Base-by-base conservation (phyloP, 2,797 vertebrate species). In the Emys orbicularis region DNA sequence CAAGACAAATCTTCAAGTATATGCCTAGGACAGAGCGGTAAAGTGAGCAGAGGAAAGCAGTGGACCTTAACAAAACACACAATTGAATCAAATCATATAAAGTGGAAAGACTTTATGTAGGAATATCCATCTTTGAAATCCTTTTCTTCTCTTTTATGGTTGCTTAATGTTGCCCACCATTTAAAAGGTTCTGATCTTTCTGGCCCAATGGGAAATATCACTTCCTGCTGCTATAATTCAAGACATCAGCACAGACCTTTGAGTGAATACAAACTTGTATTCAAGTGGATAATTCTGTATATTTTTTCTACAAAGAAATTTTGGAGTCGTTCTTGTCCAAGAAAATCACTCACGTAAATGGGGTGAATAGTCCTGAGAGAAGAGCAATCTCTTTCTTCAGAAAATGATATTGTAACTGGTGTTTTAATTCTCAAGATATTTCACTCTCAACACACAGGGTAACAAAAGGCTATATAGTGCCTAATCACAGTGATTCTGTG, bases 401-500 rank as follows among this genome's bases (percentile, higher is more conserved):
- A 90, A 98, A 98, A 96, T 93, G 93, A 90, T 97, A 93, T 97
- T 97, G 95, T 97, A 97, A 98, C 96, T 94, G 96, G 96, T 94
- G 97, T 97, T 97, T 96, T 96, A 98, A 95, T 97, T 94, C 96
- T 98, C 94, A 92, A 97, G 94, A 97, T 96, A 97, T 93, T 95
- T 82, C 95, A 87, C 53, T 94, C 93, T 95, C 68, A 12, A 27
- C 81, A 94, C 91, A 90, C 92, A 15, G 94, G 94, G 96, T 95
- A 95, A 97, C 96, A 97, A 97, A 97, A 92, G 96, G 94, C 97
- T 97, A 93, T 93, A 41, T 50, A 96, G 95, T 93, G 96, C 92
- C 96, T 98, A 93, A 95, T 93, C 91, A 91, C 74, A 96, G 94
- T 81, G 81, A 97, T 95, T 94, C 96, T 96, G 72, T 95, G 85